Evolutionary conservation across 2,113 vertebrate species (phyloP).

Genomic region (Cottus gobio): DNA sequence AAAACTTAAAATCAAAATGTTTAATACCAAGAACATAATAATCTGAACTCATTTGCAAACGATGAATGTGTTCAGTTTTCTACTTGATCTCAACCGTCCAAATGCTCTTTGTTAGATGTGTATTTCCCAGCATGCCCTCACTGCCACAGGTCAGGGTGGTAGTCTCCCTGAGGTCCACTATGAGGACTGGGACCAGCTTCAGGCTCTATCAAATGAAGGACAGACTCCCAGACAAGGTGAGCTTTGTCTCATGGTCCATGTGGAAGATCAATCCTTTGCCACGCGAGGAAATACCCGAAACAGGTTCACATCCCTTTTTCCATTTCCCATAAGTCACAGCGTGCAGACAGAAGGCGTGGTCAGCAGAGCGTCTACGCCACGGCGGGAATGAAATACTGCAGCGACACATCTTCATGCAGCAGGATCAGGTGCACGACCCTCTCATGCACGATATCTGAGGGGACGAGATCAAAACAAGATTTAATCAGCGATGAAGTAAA

Average conservation of each 20-base stretch:
- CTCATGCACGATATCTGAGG: conserved; percentile 79
- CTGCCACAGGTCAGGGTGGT: too few relatives aligned
- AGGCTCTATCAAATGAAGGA: neutral
- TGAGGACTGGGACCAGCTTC: neutral
- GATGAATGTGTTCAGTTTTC: neutral
- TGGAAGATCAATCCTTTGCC: neutral
- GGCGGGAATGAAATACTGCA: conserved; percentile 85
- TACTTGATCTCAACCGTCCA: too few relatives aligned
- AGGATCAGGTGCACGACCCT: conserved; percentile 81
- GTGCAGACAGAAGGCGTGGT: too few relatives aligned
- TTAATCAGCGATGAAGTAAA: neutral
- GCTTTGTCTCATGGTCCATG: neutral
- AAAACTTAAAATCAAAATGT: neutral
- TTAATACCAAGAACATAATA: neutral
- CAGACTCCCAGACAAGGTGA: neutral
- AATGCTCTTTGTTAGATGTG: neutral
- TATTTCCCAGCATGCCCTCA: neutral
- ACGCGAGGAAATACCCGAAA: neutral
- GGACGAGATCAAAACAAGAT: neutral
- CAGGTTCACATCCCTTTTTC: neutral
- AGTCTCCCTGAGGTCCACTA: neutral
- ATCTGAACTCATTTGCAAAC: neutral
- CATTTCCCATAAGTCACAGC: neutral
- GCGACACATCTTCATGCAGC: conserved; percentile 83
- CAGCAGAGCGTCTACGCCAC: conserved; percentile 58